Base-by-base conservation (phyloP, 2,888 invertebrate species). In the Parnassius mnemosyne region DNA sequence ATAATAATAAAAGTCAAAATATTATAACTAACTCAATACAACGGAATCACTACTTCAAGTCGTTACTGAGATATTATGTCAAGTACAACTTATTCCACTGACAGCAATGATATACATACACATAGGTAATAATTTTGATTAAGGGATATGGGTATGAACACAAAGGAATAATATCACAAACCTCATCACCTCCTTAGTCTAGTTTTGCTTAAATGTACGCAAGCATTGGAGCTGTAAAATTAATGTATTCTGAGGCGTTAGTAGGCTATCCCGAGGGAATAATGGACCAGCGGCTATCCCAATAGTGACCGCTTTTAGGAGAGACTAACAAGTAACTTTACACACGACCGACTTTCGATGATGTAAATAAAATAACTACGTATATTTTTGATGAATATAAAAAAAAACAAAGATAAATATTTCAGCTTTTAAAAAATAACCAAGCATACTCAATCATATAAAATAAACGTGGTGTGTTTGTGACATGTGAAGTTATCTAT, bases 181-280 rank as follows among this genome's bases (percentile, higher is more conserved):
- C 81, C 85, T 81, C 78, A 70, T 84, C 84, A 81, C 78, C 76
- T 75, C 74, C 80, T 81, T 83, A 84, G 81, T 84, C 83, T 66
- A 66, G 68, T 67, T 72, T 71, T 69, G 69, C 70, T 67, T 67
- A 69, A 68, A 72, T 63, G 57, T 62, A 70, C 68, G 53, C 53
- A 59, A 57, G 44, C 82, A 87, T 88, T 86, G 84, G 85, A 84
- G 89, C 84, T 87, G 84, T 88, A 87, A 89, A 88, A 89, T 88
- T 89, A 89, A 90, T 89, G 86, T 87, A 85, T 85, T 87, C 77
- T 77, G 79, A 80, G 83, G 81, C 82, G 80, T 85, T 79, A 81
- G 83, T 81, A 78, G 81, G 58, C 50, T 34, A 78, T 75, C 81
- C 75, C 78, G 71, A 70, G 84, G 83, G 85, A 83, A 80, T 81